Evolutionary conservation across 37 sponge, comb jelly and placozoan genomes (phyloP).

Genomic region (Halichondria panicea): DNA sequence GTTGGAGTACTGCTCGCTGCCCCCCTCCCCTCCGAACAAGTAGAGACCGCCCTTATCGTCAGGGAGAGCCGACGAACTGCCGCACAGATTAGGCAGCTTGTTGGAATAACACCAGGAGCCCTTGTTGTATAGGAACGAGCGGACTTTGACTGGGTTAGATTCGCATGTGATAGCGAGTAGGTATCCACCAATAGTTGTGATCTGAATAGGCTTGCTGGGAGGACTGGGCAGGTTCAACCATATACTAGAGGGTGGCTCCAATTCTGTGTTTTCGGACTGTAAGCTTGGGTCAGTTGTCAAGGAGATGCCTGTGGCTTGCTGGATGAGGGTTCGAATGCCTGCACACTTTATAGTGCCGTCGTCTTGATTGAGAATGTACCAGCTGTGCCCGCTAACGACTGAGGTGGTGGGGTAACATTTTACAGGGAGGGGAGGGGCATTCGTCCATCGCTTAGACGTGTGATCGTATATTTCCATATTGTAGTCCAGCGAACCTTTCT

Average conservation of each 20-base stretch:
- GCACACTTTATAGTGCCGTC: neutral
- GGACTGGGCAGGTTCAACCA: neutral
- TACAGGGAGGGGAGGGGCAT: constrained; percentile 3
- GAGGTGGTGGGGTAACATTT: neutral
- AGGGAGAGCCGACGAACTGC: neutral
- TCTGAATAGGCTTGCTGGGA: neutral
- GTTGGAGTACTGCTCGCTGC: constrained; percentile 9
- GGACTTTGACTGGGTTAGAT: neutral
- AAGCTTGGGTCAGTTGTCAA: neutral
- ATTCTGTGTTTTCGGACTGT: neutral
- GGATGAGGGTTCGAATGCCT: neutral
- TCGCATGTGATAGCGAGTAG: neutral
- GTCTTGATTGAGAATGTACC: constrained; percentile 1
- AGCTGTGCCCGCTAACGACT: neutral
- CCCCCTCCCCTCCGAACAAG: constrained; percentile 13
- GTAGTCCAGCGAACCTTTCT: constrained; percentile 11
- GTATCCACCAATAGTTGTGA: neutral
- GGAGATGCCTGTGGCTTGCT: neutral
- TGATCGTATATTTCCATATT: constrained; percentile 11
- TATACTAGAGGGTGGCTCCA: neutral
- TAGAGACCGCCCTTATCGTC: neutral
- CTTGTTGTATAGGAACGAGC: neutral
- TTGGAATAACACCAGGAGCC: neutral
- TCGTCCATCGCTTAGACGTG: neutral
- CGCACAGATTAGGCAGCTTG: neutral